Evolutionary conservation across 2,797 vertebrate species (phyloP), one percentile per base, ranked within the genome.

Genomic region (Sarcophilus harrisii): DNA sequence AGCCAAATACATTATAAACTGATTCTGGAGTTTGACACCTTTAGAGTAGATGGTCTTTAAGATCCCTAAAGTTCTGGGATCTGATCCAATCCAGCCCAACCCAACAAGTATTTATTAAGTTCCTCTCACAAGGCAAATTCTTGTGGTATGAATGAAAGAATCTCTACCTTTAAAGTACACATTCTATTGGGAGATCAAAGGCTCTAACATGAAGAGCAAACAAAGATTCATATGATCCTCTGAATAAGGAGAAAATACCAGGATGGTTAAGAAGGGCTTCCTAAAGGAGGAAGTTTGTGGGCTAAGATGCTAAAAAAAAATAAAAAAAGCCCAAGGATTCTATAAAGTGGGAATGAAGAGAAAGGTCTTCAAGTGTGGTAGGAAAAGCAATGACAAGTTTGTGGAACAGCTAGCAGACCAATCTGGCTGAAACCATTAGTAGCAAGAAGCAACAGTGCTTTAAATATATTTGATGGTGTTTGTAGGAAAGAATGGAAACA

Each of bases 61-160:
- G n/a, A n/a, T 73, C 16, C 18, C n/a, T 73, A 73, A 73, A n/a
- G 62, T 66, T 66, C 62, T 66, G 32, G 60, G n/a, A 38, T 73
- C 66, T 24, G 18, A 73, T 38, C 6, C 66, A 73, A 73, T 73
- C n/a, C 66, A 73, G 66, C 6, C n/a, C n/a, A 73, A 24, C 18
- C 66, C 38, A 73, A 73, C 32, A 95, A 94, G 90, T 54, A 58
- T 32, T 21, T 92, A 45, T 57, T 32, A 93, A 73, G n/a, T 58
- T 49, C 28, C 57, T 87, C 55, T 90, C 92, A 29, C 62, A 54
- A 18, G 91, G 24, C 54, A 95, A 91, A 81, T 58, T 58, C 49
- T n/a, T 12, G 55, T 62, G 66, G 95, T 89, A 73, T 24, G n/a
- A 73, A 73, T 73, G 32, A 73, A 66, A 16, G 62, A 38, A 38